These are phyloP conservation scores for Gymnoscelis rufifasciata DNA, from an alignment of 2,888 invertebrate genomes.

Conservation along the genomic window DNA sequence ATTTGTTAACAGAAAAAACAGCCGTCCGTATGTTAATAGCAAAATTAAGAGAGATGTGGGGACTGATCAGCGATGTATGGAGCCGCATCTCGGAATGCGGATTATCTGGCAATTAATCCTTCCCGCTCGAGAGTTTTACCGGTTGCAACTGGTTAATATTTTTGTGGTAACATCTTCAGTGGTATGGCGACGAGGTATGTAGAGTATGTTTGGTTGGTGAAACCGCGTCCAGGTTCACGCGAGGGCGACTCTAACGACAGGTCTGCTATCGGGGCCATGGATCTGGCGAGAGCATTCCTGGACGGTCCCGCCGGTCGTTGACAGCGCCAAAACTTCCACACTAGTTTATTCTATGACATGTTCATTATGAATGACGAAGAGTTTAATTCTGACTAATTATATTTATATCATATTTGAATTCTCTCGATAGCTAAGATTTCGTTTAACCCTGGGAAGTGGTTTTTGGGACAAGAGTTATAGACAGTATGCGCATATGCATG, in stretches of 20 bases:
- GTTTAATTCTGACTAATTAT: too few species aligned
- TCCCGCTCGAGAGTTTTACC: conserved; percentile 42
- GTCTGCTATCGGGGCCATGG: conserved; percentile 15
- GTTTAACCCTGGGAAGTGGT: too few species aligned
- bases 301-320: conserved; percentile 59
- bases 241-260: conserved; percentile 19
- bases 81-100: conserved; percentile 35
- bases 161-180: conserved; percentile 37
- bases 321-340: conserved; percentile 49
- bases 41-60: conserved; percentile 50
- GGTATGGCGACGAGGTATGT: conserved; percentile 29
- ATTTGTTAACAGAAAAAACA: conserved; percentile 73
- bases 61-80: conserved; percentile 12
- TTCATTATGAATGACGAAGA: background rate
- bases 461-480: too few species aligned
- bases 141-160: conserved; percentile 41
- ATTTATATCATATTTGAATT: too few species aligned
- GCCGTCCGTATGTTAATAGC: conserved; percentile 52
- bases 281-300: conserved; percentile 30
- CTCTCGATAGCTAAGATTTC: too few species aligned
- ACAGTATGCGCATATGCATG: too few species aligned
- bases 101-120: conserved; percentile 2
- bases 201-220: conserved; percentile 29
- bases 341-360: background rate
- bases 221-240: conserved; percentile 18